Percentiles rank a stretch among this genome's conserved stretches.
phyloP scores from a whole-genome alignment of 2,113 vertebrate species.

The Camelus dromedarius region DNA sequence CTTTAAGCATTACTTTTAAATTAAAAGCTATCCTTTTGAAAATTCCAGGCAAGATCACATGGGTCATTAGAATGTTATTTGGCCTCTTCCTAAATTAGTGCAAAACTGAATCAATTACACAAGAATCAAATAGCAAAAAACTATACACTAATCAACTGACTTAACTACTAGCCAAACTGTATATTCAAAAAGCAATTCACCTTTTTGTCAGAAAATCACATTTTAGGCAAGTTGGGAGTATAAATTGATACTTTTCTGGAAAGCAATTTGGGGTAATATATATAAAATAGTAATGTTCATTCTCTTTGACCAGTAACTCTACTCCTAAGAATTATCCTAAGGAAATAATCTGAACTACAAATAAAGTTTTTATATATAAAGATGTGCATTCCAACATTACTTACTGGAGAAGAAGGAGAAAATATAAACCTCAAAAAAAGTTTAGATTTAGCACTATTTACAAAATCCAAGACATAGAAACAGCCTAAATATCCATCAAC shows the following conservation, averaged over 20 bases:
- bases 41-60: conserved; percentile 40
- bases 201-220: conserved; percentile 19
- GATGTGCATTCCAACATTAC: neutral
- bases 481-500: too few relatives aligned
- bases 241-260: conserved; percentile 9
- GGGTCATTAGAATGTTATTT: conserved; percentile 38
- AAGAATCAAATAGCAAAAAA: conserved; percentile 62
- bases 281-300: neutral
- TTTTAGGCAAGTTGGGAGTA: neutral
- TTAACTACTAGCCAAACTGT: conserved; percentile 30
- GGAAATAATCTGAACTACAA: conserved; percentile 40
- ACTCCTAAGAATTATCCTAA: conserved; percentile 9
- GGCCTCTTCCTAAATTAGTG: conserved; percentile 36
- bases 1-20: conserved; percentile 67
- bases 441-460: neutral
- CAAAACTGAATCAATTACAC: conserved; percentile 40
- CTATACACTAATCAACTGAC: neutral
- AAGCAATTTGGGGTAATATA: neutral
- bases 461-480: too few relatives aligned
- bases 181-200: conserved; percentile 34
- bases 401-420: neutral
- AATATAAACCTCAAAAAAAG: neutral
- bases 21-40: conserved; percentile 36
- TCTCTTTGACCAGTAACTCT: conserved; percentile 47
- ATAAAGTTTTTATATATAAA: conserved; percentile 34